Conservation (phyloP, 2,113 vertebrate species). For the Aphyosemion australe region DNA sequence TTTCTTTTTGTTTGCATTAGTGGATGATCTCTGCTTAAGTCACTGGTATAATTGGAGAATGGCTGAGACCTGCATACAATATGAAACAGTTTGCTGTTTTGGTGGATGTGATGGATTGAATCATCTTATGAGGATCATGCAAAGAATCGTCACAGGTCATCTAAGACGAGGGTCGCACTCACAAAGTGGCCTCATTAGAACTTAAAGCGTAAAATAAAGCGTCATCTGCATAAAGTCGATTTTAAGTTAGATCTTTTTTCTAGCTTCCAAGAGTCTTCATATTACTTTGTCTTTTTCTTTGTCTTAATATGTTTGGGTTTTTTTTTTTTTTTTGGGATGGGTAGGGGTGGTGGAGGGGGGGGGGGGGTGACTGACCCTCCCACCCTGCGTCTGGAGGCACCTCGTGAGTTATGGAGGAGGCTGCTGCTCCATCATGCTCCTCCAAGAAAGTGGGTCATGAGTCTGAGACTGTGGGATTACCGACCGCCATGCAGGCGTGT, state of each 20-base stretch:
- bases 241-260: slow-evolving; percentile 60
- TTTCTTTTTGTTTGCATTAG: slow-evolving; percentile 66
- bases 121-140: slow-evolving; percentile 14
- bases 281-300: slow-evolving; percentile 67
- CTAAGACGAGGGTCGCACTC: slow-evolving; percentile 12
- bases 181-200: not conserved
- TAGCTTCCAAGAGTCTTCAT: slow-evolving; percentile 51
- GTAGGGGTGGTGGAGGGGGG: not conserved
- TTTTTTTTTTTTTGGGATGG: not conserved
- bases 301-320: slow-evolving; percentile 51
- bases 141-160: slow-evolving; percentile 7
- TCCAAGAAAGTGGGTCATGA: slow-evolving; percentile 83
- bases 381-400: slow-evolving; percentile 68
- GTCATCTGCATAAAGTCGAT: slow-evolving; percentile 35
- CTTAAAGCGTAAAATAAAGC: not conserved
- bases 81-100: slow-evolving; percentile 16
- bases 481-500: slow-evolving; percentile 65
- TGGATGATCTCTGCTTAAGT: slow-evolving; percentile 72
- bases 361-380: slow-evolving; percentile 35
- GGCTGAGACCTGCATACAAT: slow-evolving; percentile 27
- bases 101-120: slow-evolving; percentile 33
- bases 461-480: slow-evolving; percentile 81
- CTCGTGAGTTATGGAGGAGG: slow-evolving; percentile 58
- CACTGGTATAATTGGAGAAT: slow-evolving; percentile 69
- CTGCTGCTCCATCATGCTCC: slow-evolving; percentile 63